Percentiles rank a stretch among this genome's conserved stretches.
Evolutionary conservation across 1,140 invertebrate genomes (phyloP).

Genomic region (Rhagoletis pomonella): DNA sequence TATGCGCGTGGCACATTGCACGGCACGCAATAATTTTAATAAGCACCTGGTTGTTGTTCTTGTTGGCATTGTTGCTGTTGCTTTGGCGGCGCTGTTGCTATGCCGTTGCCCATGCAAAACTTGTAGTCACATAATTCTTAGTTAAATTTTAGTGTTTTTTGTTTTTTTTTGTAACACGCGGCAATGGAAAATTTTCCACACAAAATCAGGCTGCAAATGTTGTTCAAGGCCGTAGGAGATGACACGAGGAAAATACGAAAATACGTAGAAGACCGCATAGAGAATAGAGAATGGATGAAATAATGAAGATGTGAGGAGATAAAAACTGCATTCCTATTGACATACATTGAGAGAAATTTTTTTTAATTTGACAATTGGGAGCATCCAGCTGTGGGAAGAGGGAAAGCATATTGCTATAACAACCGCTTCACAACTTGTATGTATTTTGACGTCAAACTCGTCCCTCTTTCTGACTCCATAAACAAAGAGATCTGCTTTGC

Average conservation of each 20-base stretch:
- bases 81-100: constrained; percentile 20
- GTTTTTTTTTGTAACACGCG: background rate
- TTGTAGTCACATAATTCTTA: constrained; percentile 7
- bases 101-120: background rate
- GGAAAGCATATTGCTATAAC: too few relatives aligned
- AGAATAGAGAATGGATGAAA: background rate
- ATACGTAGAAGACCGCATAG: background rate
- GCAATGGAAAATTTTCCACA: constrained; percentile 24
- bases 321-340: constrained; percentile 42
- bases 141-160: background rate
- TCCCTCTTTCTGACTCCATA: too few relatives aligned
- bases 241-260: background rate
- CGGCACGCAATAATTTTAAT: constrained; percentile 48
- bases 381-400: too few relatives aligned
- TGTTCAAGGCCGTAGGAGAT: constrained; percentile 43
- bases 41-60: constrained; percentile 34
- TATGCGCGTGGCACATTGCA: constrained; percentile 45
- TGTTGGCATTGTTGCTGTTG: constrained; percentile 16
- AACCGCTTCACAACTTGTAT: too few relatives aligned
- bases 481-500: too few relatives aligned
- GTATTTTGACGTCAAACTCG: too few relatives aligned
- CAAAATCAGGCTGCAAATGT: constrained; percentile 27
- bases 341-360: background rate
- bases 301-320: background rate
- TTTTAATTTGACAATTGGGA: too few relatives aligned